Percentiles rank a stretch among this genome's conserved stretches.
These are phyloP conservation scores for Nothoprocta pentlandii DNA, from an alignment of 2,113 vertebrate species.

Conservation along the genomic window DNA sequence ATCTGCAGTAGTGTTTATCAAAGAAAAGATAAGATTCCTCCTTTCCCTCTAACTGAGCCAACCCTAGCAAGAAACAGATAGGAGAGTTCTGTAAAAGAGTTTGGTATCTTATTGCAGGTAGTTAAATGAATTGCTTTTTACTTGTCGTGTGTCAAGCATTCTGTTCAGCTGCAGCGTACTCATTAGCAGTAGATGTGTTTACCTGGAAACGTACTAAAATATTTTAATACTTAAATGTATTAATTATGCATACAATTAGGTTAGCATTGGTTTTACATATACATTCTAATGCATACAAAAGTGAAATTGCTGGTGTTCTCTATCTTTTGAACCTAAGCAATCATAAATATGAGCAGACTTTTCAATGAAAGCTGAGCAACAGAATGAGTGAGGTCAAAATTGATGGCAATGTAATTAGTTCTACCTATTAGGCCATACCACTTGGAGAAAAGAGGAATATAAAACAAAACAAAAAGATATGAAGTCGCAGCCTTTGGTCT, in stretches of 20 bases:
- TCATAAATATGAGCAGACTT: background rate
- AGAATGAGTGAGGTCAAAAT: background rate
- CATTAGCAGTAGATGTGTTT: background rate
- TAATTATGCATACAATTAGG: background rate
- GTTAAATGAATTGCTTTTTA: conserved; percentile 38
- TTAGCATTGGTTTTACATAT: background rate
- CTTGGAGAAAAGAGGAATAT: background rate
- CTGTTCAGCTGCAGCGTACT: conserved; percentile 8
- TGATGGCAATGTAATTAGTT: background rate
- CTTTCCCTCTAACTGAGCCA: conserved; percentile 26
- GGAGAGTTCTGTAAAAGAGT: conserved; percentile 6
- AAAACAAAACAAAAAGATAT: background rate
- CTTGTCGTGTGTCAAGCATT: conserved; percentile 37
- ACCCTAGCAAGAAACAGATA: background rate
- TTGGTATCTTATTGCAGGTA: conserved; percentile 43
- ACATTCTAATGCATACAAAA: background rate
- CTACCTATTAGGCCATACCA: background rate
- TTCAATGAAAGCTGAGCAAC: background rate
- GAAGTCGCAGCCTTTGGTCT: background rate
- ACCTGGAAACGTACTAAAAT: background rate
- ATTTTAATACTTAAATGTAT: background rate
- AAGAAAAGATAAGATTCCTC: conserved; percentile 40
- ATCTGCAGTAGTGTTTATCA: conserved; percentile 57
- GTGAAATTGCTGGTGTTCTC: background rate
- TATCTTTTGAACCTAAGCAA: background rate